A percentile compares a stretch with the other conserved stretches of the same genome.
Conservation (phyloP, 2,888 invertebrate genomes). For the Pollenia labialis region DNA sequence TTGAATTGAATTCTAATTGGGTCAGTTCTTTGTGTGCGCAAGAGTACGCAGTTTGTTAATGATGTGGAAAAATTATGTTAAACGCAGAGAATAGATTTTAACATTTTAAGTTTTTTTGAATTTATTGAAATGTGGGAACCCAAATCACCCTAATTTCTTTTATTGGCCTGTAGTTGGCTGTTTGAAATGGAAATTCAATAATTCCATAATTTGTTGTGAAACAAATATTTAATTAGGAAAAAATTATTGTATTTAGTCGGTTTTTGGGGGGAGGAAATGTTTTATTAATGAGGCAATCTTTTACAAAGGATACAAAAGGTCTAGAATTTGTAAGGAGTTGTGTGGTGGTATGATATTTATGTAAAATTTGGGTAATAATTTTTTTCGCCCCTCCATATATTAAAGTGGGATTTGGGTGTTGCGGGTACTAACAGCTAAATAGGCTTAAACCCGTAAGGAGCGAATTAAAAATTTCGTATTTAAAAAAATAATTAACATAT, state of each 20-base stretch:
- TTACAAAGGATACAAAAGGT: too few relatives aligned
- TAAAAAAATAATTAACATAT: too few relatives aligned
- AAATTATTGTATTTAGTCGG: background rate
- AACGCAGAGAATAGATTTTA: background rate
- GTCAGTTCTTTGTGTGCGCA: conserved; percentile 46
- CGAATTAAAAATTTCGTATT: too few relatives aligned
- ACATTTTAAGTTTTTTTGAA: background rate
- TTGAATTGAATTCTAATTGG: conserved; percentile 69
- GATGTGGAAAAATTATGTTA: conserved; percentile 64
- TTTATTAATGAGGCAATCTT: background rate
- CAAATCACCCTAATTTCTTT: background rate
- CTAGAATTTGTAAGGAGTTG: too few relatives aligned
- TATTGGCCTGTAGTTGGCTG: background rate
- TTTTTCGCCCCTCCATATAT: too few relatives aligned
- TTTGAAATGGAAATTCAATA: conserved; percentile 43
- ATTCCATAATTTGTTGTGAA: conserved; percentile 26
- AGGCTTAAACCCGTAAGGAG: too few relatives aligned
- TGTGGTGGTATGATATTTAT: too few relatives aligned
- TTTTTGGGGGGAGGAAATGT: background rate
- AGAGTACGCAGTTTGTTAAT: conserved; percentile 21
- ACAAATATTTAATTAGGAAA: background rate
- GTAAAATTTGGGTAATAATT: too few relatives aligned
- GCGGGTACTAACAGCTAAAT: too few relatives aligned
- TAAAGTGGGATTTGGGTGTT: too few relatives aligned
- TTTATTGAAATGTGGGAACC: background rate